Evolutionary conservation across 2,797 vertebrate genomes (phyloP).

Genomic region (Hemibagrus guttatus): DNA sequence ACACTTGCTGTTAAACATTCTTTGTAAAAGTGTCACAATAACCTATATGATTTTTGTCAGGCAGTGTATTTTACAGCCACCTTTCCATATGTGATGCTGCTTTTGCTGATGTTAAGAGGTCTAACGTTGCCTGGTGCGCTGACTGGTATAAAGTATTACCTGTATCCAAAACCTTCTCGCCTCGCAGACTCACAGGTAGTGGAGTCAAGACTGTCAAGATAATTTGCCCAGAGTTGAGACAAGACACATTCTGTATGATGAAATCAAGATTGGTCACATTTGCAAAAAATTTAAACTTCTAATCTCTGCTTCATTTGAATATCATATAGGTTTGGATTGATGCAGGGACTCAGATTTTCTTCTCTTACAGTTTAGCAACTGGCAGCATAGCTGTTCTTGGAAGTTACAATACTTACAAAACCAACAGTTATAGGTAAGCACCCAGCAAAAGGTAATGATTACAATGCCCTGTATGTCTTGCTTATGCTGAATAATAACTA

Average conservation of each 20-base stretch:
- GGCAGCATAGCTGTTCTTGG: neutral
- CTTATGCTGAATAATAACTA: neutral
- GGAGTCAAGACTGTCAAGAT: neutral
- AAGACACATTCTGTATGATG: neutral
- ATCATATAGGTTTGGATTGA: neutral
- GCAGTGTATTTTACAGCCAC: slow-evolving; percentile 78
- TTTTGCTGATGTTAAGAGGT: neutral
- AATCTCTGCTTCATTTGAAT: neutral
- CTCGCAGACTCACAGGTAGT: neutral
- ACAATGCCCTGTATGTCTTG: neutral
- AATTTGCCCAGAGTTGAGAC: neutral
- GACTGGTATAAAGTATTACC: neutral
- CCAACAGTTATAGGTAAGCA: neutral
- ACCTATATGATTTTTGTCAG: slow-evolving; percentile 53
- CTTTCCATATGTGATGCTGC: slow-evolving; percentile 59
- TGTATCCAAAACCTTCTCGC: neutral
- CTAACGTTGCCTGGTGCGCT: neutral
- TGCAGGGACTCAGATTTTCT: neutral
- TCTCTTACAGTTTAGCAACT: neutral
- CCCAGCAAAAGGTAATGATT: neutral
- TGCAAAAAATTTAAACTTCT: neutral
- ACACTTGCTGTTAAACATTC: neutral
- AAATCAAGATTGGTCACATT: neutral
- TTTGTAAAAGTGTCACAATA: neutral
- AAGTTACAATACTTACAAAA: slow-evolving; percentile 17